Evolutionary conservation across 2,113 vertebrate genomes (phyloP), one percentile per base, ranked within the genome.

Genomic region (Bubalus kerabau): DNA sequence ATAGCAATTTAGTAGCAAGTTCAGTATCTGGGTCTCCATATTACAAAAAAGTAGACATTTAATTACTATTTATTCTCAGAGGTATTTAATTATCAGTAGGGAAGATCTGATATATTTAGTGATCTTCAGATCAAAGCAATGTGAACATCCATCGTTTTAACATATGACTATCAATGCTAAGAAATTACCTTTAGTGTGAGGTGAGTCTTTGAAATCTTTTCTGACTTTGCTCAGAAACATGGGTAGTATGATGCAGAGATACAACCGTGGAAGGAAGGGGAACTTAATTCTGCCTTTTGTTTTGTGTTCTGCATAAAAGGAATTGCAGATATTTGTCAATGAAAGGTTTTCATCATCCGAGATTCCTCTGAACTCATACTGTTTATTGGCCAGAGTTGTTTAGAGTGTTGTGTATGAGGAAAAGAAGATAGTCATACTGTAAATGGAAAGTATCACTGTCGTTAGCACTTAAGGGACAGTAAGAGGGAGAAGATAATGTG

Each of bases 301-400:
- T 97, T 97, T 92, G 30, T 94, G 94, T 98, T 50, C 67, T 94
- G 21, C n/a, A 62, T 94, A 95, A 98, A 91, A 98, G 2, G 0
- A 93, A 94, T 97, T 92, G 19, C 83, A 96, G 11, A 28, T 67
- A 64, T 98, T 97, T 98, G 28, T 1, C 78, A 87, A 96, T 32
- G 71, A 98, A 98, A 98, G 52, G 10, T 94, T 59, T 95, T 97
- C 78, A 46, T 97, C 97, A 97, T 90, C 43, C 40, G 94, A 89
- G 43, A 71, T 26, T 95, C 56, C 43, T 96, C 4, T 97, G 90
- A 97, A 46, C 48, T 96, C 96, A 50, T 80, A 67, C 0, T 4
- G 87, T 71, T 88, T 94, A 95, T 97, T 93, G 92, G 62, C 56
- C 4, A 57, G 83, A 98, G 95, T 76, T 76, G 95, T 17, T 95